These are phyloP conservation scores for Yoshiicerus persimilis DNA, from an alignment of 1,140 invertebrate genomes.

Conservation along the genomic window DNA sequence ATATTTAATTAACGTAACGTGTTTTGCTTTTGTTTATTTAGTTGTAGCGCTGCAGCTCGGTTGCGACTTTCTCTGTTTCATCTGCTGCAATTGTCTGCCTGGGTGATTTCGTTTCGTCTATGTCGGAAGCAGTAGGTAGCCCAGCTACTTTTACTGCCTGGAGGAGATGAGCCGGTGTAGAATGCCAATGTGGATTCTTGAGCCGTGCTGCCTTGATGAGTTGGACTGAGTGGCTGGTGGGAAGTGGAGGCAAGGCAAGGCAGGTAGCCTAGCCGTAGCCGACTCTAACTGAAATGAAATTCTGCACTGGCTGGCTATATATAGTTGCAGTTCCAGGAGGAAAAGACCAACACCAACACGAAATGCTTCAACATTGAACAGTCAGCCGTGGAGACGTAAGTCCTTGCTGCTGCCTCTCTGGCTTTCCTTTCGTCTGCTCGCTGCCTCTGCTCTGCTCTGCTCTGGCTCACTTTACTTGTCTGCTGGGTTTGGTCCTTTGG, in stretches of 20 bases:
- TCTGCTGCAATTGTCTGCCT: background rate
- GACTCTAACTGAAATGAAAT: constrained; percentile 16
- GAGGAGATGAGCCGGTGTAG: background rate
- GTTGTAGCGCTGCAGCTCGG: background rate
- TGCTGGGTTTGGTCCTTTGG: background rate
- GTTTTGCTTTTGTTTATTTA: background rate
- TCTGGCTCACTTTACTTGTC: background rate
- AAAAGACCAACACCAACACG: constrained; percentile 3
- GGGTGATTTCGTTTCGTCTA: too few relatives aligned
- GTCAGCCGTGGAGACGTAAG: background rate
- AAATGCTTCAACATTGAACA: background rate
- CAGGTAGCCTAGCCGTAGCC: constrained; percentile 19
- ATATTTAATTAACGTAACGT: background rate
- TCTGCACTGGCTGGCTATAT: background rate
- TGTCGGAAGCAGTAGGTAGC: too few relatives aligned
- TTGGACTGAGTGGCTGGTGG: background rate
- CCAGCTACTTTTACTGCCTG: too few relatives aligned
- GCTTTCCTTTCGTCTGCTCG: background rate
- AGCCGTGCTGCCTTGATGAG: background rate
- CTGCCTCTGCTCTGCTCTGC: background rate
- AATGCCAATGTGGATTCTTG: background rate
- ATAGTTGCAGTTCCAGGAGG: background rate
- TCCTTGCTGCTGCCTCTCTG: background rate
- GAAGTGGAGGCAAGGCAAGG: background rate
- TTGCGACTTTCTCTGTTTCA: background rate